Base-by-base conservation (phyloP, 1,140 invertebrate species). In the Aphelenchoides besseyi region DNA sequence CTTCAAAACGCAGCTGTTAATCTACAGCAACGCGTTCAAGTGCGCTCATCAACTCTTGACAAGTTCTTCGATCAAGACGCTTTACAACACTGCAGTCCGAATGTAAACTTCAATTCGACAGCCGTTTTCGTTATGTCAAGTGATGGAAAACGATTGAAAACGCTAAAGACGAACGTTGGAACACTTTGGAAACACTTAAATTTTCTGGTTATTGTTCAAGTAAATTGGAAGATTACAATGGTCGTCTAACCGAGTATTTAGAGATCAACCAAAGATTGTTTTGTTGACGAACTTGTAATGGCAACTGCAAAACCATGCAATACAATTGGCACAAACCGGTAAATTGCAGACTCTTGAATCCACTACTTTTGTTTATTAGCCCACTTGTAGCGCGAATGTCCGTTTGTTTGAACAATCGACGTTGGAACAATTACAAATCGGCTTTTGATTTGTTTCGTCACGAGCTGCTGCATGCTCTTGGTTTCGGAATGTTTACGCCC, bases 381-480 rank as follows among this genome's bases (percentile, higher is more conserved):
- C 55, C 55, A 28, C 5, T 5, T 28, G 23, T 59, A 28, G 18
- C 5, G 5, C 5, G 55, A 33, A 26, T 75, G 23, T 32, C 75
- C 23, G 54, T 75, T 48, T 75, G 75, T 30, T 32, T 41, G 18
- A 64, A 76, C 2, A 77, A 67, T 62, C 36, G n/a, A 9, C 18
- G 28, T 16, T 75, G 74, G 74, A 26, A 36, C 12, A 35, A 35
- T 26, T 75, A 77, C 69, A 23, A 32, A 26, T 29, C 55, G 12
- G 55, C 12, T 32, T 72, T 36, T 29, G 74, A 75, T 61, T 33
- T 75, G 2, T 77, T 75, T 61, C 52, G 75, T n/a, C 74, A 75
- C 52, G 74, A 75, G 62, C 68, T 75, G 35, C 61, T 75, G 18
- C 74, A 75, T 74, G 70, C 69, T 32, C 57, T 75, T 29, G 73